Evolutionary conservation across 92 coral and sea anemone genomes (phyloP).

Genomic region (Zoanthus solanderi): DNA sequence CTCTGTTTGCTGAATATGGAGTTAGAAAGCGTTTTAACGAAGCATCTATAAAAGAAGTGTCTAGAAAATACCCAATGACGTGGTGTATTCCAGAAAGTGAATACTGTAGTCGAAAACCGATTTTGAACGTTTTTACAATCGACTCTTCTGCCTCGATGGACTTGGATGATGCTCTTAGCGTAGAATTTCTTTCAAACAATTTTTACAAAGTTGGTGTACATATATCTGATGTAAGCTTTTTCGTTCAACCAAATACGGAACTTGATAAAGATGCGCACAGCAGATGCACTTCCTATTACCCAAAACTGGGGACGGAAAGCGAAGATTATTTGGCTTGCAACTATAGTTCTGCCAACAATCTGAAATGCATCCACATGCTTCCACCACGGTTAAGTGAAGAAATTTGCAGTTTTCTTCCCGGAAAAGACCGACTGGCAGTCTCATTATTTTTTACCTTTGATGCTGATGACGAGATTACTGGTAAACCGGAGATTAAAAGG

Average conservation of each 20-base stretch:
- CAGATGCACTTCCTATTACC: constrained; percentile 76
- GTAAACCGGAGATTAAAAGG: constrained; percentile 47
- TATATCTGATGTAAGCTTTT: constrained; percentile 79
- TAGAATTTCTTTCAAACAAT: constrained; percentile 45
- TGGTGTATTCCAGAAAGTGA: constrained; percentile 66
- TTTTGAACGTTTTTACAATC: constrained; percentile 66
- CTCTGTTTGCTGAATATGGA: constrained; percentile 72
- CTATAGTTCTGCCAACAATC: neutral
- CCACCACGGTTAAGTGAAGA: constrained; percentile 73
- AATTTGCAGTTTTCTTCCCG: constrained; percentile 72
- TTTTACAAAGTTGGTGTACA: constrained; percentile 65
- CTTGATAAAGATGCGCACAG: constrained; percentile 70
- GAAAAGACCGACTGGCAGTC: constrained; percentile 64
- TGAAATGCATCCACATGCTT: constrained; percentile 72
- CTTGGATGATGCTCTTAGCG: constrained; percentile 82
- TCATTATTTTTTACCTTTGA: constrained; percentile 59
- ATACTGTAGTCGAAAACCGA: constrained; percentile 22
- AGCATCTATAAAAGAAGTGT: constrained; percentile 30
- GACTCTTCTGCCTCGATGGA: constrained; percentile 73
- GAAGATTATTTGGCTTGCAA: neutral
- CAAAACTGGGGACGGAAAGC: constrained; percentile 15
- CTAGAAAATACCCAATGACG: constrained; percentile 35
- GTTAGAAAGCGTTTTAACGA: constrained; percentile 45
- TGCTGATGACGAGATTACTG: constrained; percentile 48
- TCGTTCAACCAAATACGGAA: constrained; percentile 65